Percentiles rank a stretch among this genome's conserved stretches.
These are phyloP conservation scores for Lobophora halterata DNA, from an alignment of 2,888 invertebrate genomes.

Conservation along the genomic window DNA sequence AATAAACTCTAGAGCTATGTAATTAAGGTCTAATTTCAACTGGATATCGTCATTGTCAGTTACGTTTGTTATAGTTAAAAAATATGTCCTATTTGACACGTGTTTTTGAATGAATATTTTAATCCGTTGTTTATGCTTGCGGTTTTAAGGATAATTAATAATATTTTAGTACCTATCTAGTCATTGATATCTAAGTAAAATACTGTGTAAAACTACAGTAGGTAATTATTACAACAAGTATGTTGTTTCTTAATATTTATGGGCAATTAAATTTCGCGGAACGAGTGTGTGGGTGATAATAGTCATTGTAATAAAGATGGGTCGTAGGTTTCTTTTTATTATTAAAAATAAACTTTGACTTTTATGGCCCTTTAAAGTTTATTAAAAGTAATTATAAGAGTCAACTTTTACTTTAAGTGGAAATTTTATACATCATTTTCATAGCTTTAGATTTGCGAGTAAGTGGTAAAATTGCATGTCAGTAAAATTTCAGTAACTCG, in stretches of 20 bases:
- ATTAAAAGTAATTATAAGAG: slow-evolving; percentile 1
- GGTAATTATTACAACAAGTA: slow-evolving; percentile 5
- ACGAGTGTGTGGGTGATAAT: slow-evolving; percentile 26
- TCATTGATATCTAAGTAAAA: too few species aligned
- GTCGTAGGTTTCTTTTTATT: slow-evolving; percentile 26
- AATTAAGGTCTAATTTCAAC: slow-evolving; percentile 10
- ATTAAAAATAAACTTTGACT: slow-evolving; percentile 12
- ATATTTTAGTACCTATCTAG: background rate
- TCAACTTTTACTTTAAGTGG: slow-evolving; percentile 1
- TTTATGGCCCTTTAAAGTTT: slow-evolving; percentile 11
- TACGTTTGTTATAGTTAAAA: slow-evolving; percentile 3
- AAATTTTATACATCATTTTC: too few species aligned
- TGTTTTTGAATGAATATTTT: slow-evolving; percentile 19
- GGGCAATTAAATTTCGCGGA: slow-evolving; percentile 28
- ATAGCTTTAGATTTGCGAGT: too few species aligned
- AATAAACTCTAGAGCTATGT: slow-evolving; percentile 6
- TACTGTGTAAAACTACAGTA: slow-evolving; percentile 10
- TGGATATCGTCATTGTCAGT: slow-evolving; percentile 1
- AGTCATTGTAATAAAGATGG: slow-evolving; percentile 23
- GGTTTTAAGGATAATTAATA: slow-evolving; percentile 5
- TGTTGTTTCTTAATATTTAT: slow-evolving; percentile 23
- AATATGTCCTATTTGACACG: slow-evolving; percentile 17
- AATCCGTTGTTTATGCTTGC: slow-evolving; percentile 19
- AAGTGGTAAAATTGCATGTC: too few species aligned
- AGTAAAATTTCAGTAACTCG: too few species aligned